Evolutionary conservation across 2,888 invertebrate genomes (phyloP), one percentile per base, ranked within the genome.

Genomic region (Noctuana brunneofusca): DNA sequence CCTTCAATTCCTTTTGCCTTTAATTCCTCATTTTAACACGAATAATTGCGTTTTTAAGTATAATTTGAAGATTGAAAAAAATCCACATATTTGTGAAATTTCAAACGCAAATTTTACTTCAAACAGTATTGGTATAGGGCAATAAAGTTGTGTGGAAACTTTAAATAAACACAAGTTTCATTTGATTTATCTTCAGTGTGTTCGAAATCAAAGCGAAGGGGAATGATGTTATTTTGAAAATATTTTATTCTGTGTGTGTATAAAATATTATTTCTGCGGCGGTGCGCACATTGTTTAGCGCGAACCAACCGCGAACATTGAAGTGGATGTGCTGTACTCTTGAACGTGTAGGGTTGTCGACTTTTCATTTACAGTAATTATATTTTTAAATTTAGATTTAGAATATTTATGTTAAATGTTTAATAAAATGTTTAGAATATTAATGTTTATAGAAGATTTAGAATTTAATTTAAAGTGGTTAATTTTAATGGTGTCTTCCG

Each of bases 251-350:
- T 14, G 53, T 59, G 27, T 27, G 52, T 43, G 41, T 43, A 53
- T 53, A 52, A 59, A 52, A 52, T 52, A 52, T 52, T 52, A 59
- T 59, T 52, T 59, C 52, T 43, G 18, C 43, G 41, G 59, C 52
- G 59, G 59, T 53, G 59, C 12, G 59, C 58, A 52, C 52, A 59
- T 52, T 59, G 58, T 59, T 52, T 52, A 20, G 58, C 18, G 52
- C 30, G 58, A 59, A 52, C 18, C 18, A 41, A 52, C 43, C 30
- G 43, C 50, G 43, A 59, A 59, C 58, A 52, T 52, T 14, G 52
- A 52, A 38, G 43, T 59, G 43, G 43, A 52, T 43, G 58, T 22
- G 52, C 50, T 18, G 20, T 30, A 18, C 20, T 14, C 27, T 20
- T 20, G 9, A 16, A 3, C 8, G 1, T 16, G 24, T 32, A 59